Base-by-base conservation (phyloP, 2,888 invertebrate species). In the Prenolepis imparis region DNA sequence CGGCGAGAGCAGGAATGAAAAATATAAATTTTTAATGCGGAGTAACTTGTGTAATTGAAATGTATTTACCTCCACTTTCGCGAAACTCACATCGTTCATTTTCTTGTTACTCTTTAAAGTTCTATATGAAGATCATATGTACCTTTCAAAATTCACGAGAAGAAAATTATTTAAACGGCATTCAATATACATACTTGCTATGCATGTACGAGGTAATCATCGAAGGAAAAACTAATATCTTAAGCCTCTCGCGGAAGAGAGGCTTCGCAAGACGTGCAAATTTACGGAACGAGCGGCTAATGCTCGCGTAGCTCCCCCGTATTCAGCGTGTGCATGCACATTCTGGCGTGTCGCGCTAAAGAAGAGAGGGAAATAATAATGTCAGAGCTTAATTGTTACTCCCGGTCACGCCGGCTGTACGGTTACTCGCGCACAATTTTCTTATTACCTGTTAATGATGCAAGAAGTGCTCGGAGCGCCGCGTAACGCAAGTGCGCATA, bases 361-460 rank as follows among this genome's bases (percentile, higher is more conserved):
- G 44, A 52, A 11, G 41, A 61, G 61, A 61, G 85, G 77, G 85
- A 83, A 85, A 88, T 88, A 86, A 87, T 88, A 89, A 89, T 63
- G 89, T 85, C 89, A 84, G 89, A 68, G 85, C 82, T 89, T 90
- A 88, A 89, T 90, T 86, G 88, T 89, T 83, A 66, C 83, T 72
- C 70, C 83, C 85, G 48, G 80, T 75, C 63, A 75, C 72, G 81
- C 72, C 44, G 82, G 61, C 83, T 86, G 81, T 81, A 89, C 87
- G 89, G 83, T 88, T 89, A 87, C 86, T 86, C 77, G 89, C 81
- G 84, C 85, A 82, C 89, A 87, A 89, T 90, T 90, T 89, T 89
- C 90, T 90, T 90, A 90, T 88, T 90, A 86, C 84, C 89, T 88
- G 90, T 89, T 90, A 90, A 90, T 90, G 90, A 90, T 84, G 89